Evolutionary conservation across 2,113 vertebrate genomes (phyloP), one percentile per base, ranked within the genome.

Genomic region (Hyperoodon ampullatus): DNA sequence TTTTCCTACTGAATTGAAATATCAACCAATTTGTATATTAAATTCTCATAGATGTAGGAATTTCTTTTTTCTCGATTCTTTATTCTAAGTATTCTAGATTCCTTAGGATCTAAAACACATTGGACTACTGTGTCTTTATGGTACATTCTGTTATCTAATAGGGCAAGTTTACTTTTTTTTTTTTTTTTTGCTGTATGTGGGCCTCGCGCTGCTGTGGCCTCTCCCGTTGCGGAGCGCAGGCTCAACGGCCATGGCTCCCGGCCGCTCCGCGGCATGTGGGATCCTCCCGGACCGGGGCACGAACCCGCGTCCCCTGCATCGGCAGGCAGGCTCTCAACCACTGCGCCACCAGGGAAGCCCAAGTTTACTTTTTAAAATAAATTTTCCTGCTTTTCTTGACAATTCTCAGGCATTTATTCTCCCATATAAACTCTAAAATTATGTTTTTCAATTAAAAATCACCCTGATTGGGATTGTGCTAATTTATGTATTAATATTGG

Each of bases 21-120:
- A 28, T 68, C 65, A 71, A 71, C 18, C 58, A 93, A 1, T 81
- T 80, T 94, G 21, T 47, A 50, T 88, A 75, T 53, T 94, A 77
- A 96, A 74, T 75, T 74, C 28, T 50, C 44, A 75, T 53, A 82
- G 60, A 44, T 23, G 1, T n/a, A n/a, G 50, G 83, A 19, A 55
- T 83, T 83, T 55, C 85, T 93, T 93, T 83, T 93, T 77, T 81
- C 15, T 72, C 23, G 16, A 33, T 84, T 85, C 53, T 83, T 88
- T 58, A 65, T 80, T 95, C 28, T 81, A 60, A 66, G 8, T 70
- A 44, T 90, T 75, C 42, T 72, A 47, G 70, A 75, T 66, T 88
- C 28, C 72, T 81, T 82, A 82, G 94, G 26, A 55, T 42, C 50
- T 83, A 39, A 87, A 74, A 74, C 60, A 55, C 63, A 47, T 53